Conservation (phyloP, 1,140 invertebrate species). For the Ridgeia piscesae region DNA sequence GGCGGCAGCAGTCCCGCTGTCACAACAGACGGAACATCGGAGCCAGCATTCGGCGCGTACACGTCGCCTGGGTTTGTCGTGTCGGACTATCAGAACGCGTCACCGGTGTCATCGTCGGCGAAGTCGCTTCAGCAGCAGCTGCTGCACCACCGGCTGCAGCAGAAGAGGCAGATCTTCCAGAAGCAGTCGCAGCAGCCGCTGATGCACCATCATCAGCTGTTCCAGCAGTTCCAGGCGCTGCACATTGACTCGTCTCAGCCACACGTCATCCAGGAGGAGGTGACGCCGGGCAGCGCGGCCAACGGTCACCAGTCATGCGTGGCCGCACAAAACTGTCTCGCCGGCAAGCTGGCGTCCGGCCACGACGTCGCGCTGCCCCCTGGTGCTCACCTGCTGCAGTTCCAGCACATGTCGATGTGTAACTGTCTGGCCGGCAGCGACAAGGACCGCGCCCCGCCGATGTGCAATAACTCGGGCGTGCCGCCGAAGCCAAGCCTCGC, state of each 20-base stretch:
- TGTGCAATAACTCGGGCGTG: conserved; percentile 59
- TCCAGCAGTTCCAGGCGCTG: conserved; percentile 55
- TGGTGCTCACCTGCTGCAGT: not conserved
- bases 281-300: not conserved
- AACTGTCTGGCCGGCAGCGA: not conserved
- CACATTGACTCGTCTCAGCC: conserved; percentile 33
- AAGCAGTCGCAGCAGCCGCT: conserved; percentile 44
- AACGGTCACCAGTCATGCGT: not conserved
- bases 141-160: conserved; percentile 76
- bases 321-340: not conserved
- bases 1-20: conserved; percentile 25
- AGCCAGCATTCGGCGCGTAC: not conserved
- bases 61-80: not conserved
- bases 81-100: conserved; percentile 17
- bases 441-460: conserved; percentile 15
- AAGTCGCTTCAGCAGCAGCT: conserved; percentile 71
- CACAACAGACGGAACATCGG: conserved; percentile 24
- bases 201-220: conserved; percentile 47
- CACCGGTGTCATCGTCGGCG: conserved; percentile 13
- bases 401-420: conserved; percentile 17
- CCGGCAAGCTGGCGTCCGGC: not conserved
- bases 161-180: conserved; percentile 78
- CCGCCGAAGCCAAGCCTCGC: conserved; percentile 58
- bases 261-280: not conserved
- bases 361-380: not conserved